Base-by-base conservation (phyloP, 2,888 invertebrate genomes). In the Drosophila maculinotata region DNA sequence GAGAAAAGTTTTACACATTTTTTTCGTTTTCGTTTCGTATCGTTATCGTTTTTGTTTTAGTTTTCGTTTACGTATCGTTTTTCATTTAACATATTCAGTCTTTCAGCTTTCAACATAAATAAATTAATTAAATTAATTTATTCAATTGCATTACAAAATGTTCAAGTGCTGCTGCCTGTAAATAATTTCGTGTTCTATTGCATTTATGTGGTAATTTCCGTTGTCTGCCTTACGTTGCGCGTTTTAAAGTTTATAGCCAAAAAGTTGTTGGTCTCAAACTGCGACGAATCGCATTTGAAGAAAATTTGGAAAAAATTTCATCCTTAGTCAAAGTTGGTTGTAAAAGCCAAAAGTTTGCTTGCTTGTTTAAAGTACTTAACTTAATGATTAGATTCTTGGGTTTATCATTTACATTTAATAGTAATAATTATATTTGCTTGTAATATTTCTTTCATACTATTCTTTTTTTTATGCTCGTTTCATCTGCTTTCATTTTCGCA, bases 51-150 rank as follows among this genome's bases (percentile, higher is more conserved):
- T 62, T 47, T 33, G n/a, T 30, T 49, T 44, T 48, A 4, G 48
- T 51, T 41, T 31, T 64, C 49, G 69, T 59, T 38, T 63, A 30
- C 42, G 35, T 71, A 59, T 60, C 59, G 28, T 52, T 56, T 70
- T 80, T 78, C 68, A 80, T 79, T 79, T 87, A 89, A 89, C 89
- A 90, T 89, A 86, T 89, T 89, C 89, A 89, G 89, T 89, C 89
- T 89, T 89, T 88, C 79, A 88, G 88, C 83, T 87, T 86, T 84
- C 67, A 81, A 84, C 72, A 69, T 77, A 88, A 87, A 89, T 86
- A 83, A 87, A 89, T 89, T 87, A 88, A 89, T 89, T 89, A 79
- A 89, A 90, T 89, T 85, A 90, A 90, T 87, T 83, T 86, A 87
- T 82, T 88, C 68, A 74, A 87, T 77, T 73, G 77, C 75, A 76